phyloP scores from a whole-genome alignment of 2,113 vertebrate species.

The Syrmaticus mikado region DNA sequence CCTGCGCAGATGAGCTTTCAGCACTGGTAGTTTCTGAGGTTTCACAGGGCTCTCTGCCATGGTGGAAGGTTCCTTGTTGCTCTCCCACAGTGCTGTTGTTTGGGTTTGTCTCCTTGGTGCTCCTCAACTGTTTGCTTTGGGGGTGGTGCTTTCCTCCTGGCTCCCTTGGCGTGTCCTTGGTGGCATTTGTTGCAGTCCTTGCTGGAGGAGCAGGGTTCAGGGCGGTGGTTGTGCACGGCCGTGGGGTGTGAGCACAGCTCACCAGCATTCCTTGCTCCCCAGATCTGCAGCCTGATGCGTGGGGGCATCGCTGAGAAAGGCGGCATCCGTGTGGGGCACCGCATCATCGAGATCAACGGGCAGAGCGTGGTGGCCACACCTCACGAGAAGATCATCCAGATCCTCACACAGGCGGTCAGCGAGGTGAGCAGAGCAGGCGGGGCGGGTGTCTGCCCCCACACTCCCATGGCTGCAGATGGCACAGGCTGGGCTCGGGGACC shows the following conservation, averaged over 20 bases:
- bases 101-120: neutral
- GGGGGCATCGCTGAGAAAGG: constrained; percentile 95
- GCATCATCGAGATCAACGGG: constrained; percentile 97
- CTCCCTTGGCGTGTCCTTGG: neutral
- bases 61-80: neutral
- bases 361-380: constrained; percentile 94
- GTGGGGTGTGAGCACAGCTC: neutral
- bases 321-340: constrained; percentile 93
- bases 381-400: constrained; percentile 92
- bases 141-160: neutral
- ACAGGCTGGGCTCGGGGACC: neutral
- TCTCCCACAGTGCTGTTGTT: neutral
- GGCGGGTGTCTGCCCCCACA: no score
- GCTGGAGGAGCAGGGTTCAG: fast-evolving
- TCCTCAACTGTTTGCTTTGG: neutral
- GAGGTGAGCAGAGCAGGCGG: constrained; percentile 80
- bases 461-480: fast-evolving
- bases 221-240: fast-evolving
- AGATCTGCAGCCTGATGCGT: constrained; percentile 97
- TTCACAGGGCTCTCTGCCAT: neutral
- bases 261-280: fast-evolving
- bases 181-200: neutral
- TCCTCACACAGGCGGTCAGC: constrained; percentile 86
- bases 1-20: fast-evolving
- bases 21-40: neutral